A percentile compares a stretch with the other conserved stretches of the same genome.
Conservation (phyloP, 2,113 vertebrate species). For the Xiphophorus maculatus region DNA sequence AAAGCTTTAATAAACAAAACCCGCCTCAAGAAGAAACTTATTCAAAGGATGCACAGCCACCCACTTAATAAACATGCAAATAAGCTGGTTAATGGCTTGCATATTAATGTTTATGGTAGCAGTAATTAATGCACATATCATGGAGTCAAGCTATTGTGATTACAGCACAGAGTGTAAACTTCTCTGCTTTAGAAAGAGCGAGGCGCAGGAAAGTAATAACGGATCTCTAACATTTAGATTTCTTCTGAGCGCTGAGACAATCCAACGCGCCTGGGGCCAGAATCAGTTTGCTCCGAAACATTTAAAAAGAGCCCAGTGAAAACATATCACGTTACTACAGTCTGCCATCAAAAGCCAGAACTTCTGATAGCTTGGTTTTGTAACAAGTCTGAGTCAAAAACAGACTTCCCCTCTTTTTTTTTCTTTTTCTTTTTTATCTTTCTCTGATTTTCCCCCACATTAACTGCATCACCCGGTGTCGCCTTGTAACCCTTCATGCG, state of each 20-base stretch:
- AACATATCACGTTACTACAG: conserved; percentile 18
- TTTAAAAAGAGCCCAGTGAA: conserved; percentile 22
- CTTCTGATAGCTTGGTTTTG: conserved; percentile 16
- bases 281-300: conserved; percentile 17
- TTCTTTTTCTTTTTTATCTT: neutral
- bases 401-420: conserved; percentile 3
- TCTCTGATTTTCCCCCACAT: conserved; percentile 4
- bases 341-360: conserved; percentile 19
- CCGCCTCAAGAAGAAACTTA: conserved; percentile 40
- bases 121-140: conserved; percentile 74
- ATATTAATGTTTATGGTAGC: conserved; percentile 61
- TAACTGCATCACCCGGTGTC: conserved; percentile 28
- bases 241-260: neutral
- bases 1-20: conserved; percentile 27
- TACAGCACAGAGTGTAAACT: conserved; percentile 44
- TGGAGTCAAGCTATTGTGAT: conserved; percentile 64
- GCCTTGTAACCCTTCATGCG: conserved; percentile 35
- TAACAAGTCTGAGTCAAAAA: neutral
- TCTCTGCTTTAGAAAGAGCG: neutral
- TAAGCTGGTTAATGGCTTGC: conserved; percentile 70
- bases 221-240: neutral
- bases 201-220: neutral
- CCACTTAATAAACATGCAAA: conserved; percentile 76
- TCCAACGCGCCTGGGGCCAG: conserved; percentile 10
- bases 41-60: conserved; percentile 39